Conservation (phyloP, 1,140 invertebrate species). For the Lepidotrigona ventralis region DNA sequence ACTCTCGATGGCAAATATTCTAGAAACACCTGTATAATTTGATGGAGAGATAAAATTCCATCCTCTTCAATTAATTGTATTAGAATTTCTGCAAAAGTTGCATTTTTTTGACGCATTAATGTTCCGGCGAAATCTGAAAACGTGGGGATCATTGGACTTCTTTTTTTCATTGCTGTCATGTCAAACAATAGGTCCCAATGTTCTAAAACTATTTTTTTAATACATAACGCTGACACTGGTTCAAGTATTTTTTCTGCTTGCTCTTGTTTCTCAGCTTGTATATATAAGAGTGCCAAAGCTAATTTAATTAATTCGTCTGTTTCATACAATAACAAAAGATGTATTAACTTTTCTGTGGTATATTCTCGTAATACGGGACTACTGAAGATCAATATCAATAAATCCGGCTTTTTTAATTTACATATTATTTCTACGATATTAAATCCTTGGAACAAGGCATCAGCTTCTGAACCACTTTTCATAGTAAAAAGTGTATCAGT, state of each 20-base stretch:
- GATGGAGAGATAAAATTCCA: constrained; percentile 76
- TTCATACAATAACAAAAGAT: constrained; percentile 72
- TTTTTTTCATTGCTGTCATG: constrained; percentile 72
- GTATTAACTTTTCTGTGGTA: constrained; percentile 81
- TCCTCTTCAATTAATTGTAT: constrained; percentile 75
- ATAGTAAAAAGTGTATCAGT: constrained; percentile 77
- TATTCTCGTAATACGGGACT: constrained; percentile 82
- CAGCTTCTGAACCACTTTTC: constrained; percentile 76
- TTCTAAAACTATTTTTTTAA: constrained; percentile 73
- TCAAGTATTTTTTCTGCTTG: constrained; percentile 78
- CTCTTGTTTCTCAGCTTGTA: constrained; percentile 80
- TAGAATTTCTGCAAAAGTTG: constrained; percentile 78
- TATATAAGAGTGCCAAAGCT: constrained; percentile 79
- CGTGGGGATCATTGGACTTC: constrained; percentile 72
- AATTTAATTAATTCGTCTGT: constrained; percentile 74
- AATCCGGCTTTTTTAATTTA: constrained; percentile 75
- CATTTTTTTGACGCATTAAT: constrained; percentile 79
- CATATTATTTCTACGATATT: constrained; percentile 80
- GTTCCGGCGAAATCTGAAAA: constrained; percentile 82
- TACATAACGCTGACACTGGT: constrained; percentile 72
- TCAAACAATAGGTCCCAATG: constrained; percentile 82
- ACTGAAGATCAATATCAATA: constrained; percentile 81
- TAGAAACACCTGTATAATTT: constrained; percentile 82
- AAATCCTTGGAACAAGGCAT: constrained; percentile 77
- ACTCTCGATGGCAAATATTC: constrained; percentile 82